Evolutionary conservation across 2,888 invertebrate species (phyloP).

Genomic region (Epirrhoe alternata): DNA sequence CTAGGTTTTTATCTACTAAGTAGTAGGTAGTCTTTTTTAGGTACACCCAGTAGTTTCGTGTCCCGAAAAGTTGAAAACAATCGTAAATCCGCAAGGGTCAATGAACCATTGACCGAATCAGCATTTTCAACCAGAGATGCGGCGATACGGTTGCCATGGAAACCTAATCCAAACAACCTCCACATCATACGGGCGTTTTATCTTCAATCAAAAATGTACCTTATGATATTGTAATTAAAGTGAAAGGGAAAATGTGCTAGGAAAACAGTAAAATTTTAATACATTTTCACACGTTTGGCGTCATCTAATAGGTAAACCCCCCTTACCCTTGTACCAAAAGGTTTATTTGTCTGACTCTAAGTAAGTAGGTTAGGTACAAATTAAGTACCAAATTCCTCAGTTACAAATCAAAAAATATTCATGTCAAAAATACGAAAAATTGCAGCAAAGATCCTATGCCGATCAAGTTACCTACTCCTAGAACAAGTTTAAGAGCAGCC

Average conservation of each 20-base stretch:
- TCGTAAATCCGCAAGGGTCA: constrained; percentile 61
- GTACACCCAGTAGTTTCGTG: neutral
- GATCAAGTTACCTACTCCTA: too few relatives aligned
- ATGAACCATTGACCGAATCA: constrained; percentile 70
- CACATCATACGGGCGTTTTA: constrained; percentile 29
- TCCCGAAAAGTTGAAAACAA: constrained; percentile 36
- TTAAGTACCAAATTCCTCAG: too few relatives aligned
- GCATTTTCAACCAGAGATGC: constrained; percentile 69
- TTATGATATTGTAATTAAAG: constrained; percentile 2
- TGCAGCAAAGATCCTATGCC: too few relatives aligned
- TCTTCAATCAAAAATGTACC: constrained; percentile 20
- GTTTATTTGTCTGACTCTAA: too few relatives aligned
- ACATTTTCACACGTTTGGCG: neutral
- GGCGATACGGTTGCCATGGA: constrained; percentile 72
- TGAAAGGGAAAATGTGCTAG: constrained; percentile 1
- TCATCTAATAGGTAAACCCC: too few relatives aligned
- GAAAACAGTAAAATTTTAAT: constrained; percentile 1
- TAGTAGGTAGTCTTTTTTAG: too few relatives aligned
- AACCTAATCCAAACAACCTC: constrained; percentile 63
- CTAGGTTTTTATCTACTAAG: too few relatives aligned
- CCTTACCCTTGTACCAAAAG: too few relatives aligned
- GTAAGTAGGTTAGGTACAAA: neutral
- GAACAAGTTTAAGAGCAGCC: too few relatives aligned
- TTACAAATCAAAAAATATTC: too few relatives aligned
- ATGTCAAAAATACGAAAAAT: too few relatives aligned